These are phyloP conservation scores for Caenorhabditis remanei DNA, from an alignment of 1,140 invertebrate species.

Conservation along the genomic window DNA sequence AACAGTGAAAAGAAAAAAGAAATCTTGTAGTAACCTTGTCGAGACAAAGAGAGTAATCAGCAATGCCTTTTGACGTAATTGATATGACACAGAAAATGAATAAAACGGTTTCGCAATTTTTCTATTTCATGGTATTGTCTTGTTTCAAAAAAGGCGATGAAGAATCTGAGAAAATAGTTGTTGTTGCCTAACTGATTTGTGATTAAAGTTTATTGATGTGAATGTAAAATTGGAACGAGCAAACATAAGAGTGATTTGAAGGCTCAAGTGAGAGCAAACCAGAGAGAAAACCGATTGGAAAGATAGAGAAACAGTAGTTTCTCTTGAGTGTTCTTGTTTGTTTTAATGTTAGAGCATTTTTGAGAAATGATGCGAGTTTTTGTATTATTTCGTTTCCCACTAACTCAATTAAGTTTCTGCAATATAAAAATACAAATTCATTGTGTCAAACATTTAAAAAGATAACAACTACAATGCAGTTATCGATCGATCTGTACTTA, in stretches of 20 bases:
- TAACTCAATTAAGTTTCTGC: too few species aligned
- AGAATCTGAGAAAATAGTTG: too few species aligned
- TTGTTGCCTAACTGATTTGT: too few species aligned
- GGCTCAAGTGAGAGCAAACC: not conserved
- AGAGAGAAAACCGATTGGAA: not conserved
- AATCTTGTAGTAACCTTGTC: not conserved
- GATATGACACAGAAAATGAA: not conserved
- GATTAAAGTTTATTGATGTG: too few species aligned
- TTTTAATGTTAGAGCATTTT: not conserved
- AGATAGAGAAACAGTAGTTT: not conserved
- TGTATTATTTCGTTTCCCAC: too few species aligned
- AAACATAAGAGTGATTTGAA: not conserved
- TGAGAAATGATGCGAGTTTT: too few species aligned
- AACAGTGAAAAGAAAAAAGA: not conserved
- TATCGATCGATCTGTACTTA: not conserved
- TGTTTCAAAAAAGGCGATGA: too few species aligned
- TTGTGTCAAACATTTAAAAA: too few species aligned
- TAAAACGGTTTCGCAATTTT: too few species aligned
- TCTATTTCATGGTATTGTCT: too few species aligned
- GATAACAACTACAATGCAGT: not conserved
- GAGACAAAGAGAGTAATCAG: not conserved
- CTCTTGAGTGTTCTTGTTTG: not conserved
- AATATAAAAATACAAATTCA: too few species aligned
- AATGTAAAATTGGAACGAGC: not conserved
- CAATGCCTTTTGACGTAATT: slow-evolving; percentile 1